A percentile compares a stretch with the other conserved stretches of the same genome.
Evolutionary conservation across 2,113 vertebrate species (phyloP).

Genomic region (Camelus bactrianus): DNA sequence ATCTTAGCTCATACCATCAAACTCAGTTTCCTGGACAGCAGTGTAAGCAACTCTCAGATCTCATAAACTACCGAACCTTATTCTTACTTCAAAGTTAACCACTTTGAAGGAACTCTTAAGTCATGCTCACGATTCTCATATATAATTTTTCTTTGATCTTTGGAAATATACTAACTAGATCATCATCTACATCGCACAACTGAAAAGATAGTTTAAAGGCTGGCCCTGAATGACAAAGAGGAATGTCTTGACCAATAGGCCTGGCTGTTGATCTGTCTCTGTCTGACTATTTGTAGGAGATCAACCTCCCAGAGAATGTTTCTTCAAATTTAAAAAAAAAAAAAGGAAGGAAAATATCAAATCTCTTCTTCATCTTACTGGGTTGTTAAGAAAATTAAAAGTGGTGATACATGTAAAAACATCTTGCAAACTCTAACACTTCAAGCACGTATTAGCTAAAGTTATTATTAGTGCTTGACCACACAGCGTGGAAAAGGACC

Average conservation of each 20-base stretch:
- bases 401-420: neutral
- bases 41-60: neutral
- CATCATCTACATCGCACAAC: neutral
- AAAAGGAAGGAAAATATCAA: neutral
- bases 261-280: neutral
- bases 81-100: neutral
- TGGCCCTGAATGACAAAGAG: neutral
- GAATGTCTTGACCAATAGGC: neutral
- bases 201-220: neutral
- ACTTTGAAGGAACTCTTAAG: neutral
- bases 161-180: neutral
- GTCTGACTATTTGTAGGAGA: neutral
- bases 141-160: neutral
- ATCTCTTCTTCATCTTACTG: neutral
- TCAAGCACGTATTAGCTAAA: neutral
- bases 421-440: neutral
- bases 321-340: neutral
- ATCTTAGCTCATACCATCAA: neutral
- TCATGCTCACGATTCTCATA: neutral
- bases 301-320: neutral
- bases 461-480: neutral
- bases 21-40: neutral
- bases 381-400: neutral
- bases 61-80: neutral
- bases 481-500: neutral